These are phyloP conservation scores for Aselliscus stoliczkanus DNA, from an alignment of 2,797 vertebrate genomes.

Conservation along the genomic window DNA sequence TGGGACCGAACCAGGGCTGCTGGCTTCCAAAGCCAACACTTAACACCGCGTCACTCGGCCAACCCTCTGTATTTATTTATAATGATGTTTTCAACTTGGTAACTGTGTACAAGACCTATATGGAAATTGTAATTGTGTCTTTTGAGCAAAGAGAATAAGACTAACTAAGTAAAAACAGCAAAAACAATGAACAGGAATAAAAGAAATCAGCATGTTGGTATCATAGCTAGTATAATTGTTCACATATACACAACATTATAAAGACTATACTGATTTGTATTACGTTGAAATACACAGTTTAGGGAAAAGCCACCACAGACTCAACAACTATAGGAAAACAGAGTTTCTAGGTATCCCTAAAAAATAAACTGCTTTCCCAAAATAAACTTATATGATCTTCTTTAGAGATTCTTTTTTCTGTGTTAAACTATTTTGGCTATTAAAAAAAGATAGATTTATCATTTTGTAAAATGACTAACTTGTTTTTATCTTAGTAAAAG, in stretches of 20 bases:
- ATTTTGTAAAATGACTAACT: constrained; percentile 56
- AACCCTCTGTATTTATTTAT: neutral
- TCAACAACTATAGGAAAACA: constrained; percentile 9
- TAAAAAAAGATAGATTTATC: constrained; percentile 18
- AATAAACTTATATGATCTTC: constrained; percentile 60
- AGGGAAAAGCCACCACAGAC: neutral
- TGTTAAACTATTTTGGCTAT: constrained; percentile 42
- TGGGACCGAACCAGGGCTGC: too few species aligned
- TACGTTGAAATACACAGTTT: constrained; percentile 34
- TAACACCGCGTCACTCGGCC: too few species aligned
- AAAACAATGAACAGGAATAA: neutral
- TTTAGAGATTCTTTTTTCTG: constrained; percentile 30
- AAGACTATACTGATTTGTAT: constrained; percentile 13
- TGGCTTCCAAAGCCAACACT: too few species aligned
- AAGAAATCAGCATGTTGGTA: neutral
- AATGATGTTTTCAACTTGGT: neutral
- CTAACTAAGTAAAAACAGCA: neutral
- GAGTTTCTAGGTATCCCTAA: constrained; percentile 17
- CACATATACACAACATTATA: neutral
- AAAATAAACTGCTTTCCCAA: constrained; percentile 51
- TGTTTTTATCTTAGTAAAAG: constrained; percentile 66
- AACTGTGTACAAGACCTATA: neutral
- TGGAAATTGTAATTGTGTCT: neutral
- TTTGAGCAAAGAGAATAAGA: neutral
- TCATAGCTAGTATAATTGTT: neutral